A percentile compares a stretch with the other conserved stretches of the same genome.
phyloP scores from a whole-genome alignment of 53 echinoderm and acorn worm species.

The Arbacia lixula region DNA sequence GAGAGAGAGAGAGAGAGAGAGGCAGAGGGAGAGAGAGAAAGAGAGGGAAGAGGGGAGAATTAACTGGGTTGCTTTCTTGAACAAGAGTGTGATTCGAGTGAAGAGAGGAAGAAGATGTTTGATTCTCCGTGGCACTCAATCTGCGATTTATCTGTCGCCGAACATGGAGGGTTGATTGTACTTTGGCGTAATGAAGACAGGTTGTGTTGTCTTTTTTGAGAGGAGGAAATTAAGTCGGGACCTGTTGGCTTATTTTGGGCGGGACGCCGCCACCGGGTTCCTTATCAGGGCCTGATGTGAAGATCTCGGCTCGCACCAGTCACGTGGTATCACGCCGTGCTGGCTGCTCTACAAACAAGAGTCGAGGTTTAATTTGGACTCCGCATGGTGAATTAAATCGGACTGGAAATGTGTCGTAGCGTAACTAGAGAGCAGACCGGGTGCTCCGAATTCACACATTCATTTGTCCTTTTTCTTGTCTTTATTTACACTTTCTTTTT shows the following conservation, averaged over 20 bases:
- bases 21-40: neutral
- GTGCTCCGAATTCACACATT: too few relatives aligned
- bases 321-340: neutral
- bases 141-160: constrained; percentile 55
- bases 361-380: constrained; percentile 30
- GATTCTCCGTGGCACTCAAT: constrained; percentile 8
- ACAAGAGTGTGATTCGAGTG: constrained; percentile 22
- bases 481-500: too few relatives aligned
- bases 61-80: constrained; percentile 22
- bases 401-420: too few relatives aligned
- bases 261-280: constrained; percentile 35
- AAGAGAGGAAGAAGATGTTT: neutral
- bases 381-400: too few relatives aligned
- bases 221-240: constrained; percentile 49
- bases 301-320: neutral
- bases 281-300: constrained; percentile 46
- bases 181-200: constrained; percentile 47
- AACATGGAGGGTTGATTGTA: constrained; percentile 53
- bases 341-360: constrained; percentile 34
- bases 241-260: constrained; percentile 43
- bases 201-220: constrained; percentile 29
- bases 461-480: too few relatives aligned
- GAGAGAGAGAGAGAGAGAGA: neutral
- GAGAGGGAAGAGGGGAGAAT: neutral
- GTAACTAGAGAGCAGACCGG: too few relatives aligned